phyloP scores from a whole-genome alignment of 2,888 invertebrate species.

The Endomychus coccineus region DNA sequence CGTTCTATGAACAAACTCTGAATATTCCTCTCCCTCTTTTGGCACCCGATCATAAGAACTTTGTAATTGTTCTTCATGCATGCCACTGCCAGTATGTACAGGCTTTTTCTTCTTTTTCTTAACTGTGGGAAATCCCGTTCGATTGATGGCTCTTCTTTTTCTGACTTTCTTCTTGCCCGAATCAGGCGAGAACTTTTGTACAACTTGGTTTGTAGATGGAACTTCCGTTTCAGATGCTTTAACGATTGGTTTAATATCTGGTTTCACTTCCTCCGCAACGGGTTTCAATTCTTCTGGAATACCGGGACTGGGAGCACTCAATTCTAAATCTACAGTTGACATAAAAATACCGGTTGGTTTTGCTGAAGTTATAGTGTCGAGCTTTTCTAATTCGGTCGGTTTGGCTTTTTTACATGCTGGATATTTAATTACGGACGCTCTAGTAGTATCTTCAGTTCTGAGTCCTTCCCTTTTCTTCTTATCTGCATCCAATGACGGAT shows the following conservation, averaged over 20 bases:
- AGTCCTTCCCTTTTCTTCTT: conserved; percentile 48
- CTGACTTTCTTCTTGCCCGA: conserved; percentile 44
- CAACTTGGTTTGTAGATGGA: conserved; percentile 40
- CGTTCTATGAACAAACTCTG: conserved; percentile 58
- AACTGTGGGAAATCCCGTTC: conserved; percentile 73
- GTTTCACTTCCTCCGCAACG: neutral
- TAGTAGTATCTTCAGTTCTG: conserved; percentile 38
- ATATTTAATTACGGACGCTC: conserved; percentile 53
- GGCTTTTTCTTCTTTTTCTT: conserved; percentile 73
- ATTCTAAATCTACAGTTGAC: conserved; percentile 59
- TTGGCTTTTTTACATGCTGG: conserved; percentile 49
- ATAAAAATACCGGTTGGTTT: conserved; percentile 63
- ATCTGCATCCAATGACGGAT: conserved; percentile 47
- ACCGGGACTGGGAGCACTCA: conserved; percentile 55
- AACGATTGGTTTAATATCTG: neutral
- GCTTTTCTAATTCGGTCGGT: conserved; percentile 45
- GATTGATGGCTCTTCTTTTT: conserved; percentile 71
- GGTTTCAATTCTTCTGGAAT: conserved; percentile 32
- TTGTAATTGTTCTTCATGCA: conserved; percentile 19
- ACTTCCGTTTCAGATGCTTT: conserved; percentile 26
- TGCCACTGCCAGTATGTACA: conserved; percentile 18
- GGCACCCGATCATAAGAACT: conserved; percentile 58
- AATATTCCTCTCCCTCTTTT: conserved; percentile 59
- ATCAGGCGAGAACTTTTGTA: conserved; percentile 38
- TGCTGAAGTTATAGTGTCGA: conserved; percentile 28